Base-by-base conservation (phyloP, 2,797 vertebrate genomes). In the Limnodromus scolopaceus region DNA sequence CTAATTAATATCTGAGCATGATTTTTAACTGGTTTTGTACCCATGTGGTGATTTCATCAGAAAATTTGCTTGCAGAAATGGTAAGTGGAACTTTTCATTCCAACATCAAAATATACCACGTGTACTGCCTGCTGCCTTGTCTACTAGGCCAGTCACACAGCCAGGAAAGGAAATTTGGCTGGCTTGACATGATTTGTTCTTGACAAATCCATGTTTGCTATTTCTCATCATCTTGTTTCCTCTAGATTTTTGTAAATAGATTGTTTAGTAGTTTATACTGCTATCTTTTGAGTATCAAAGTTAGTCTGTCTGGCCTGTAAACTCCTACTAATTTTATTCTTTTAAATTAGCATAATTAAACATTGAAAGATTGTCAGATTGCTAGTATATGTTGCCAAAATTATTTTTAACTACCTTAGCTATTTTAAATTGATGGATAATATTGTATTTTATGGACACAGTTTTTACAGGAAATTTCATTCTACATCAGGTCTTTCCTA, bases 391-490 rank as follows among this genome's bases (percentile, higher is more conserved):
- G 38, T n/a, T 60, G 28, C 15, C 43, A 88, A 93, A 84, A n/a
- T 6, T 48, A 55, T 89, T 78, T 94, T 92, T 69, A 72, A 55
- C 43, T 51, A 71, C 16, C 17, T 69, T 92, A 57, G 9, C 2
- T 61, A 49, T 71, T 93, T 94, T 65, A 83, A 93, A 85, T 54
- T 64, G 34, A 45, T 71, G 45, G 43, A 58, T 30, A 83, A 45
- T n/a, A 54, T 4, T 25, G 11, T 78, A 65, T 71, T 86, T 94
- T 72, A 48, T 51, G 30, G 63, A 38, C 49, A 46, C 20, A 57
- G 23, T 75, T 86, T 89, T 84, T 83, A 63, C 14, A 89, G 75
- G 53, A 96, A 83, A 92, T 87, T 96, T 15, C 27, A 87, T 87
- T 82, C n/a, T 57, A 39, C 32, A 43, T 91, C 68, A 89, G 13